These are phyloP conservation scores for Yponomeuta plumbellus DNA, from an alignment of 2,888 invertebrate genomes.

Conservation along the genomic window DNA sequence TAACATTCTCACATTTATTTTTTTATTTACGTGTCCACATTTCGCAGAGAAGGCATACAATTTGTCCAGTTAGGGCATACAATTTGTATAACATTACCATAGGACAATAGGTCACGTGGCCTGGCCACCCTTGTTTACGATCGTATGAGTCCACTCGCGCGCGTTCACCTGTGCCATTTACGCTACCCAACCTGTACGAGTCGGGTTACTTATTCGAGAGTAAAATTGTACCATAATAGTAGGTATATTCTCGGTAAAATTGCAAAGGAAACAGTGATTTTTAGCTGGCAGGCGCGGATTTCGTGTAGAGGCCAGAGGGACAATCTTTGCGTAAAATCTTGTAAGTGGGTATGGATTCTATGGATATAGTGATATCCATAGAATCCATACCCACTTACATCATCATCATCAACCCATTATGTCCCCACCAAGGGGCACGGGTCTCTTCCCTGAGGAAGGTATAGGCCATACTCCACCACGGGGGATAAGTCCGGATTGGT, in stretches of 20 bases:
- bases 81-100: neutral
- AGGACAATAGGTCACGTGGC: neutral
- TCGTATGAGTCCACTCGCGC: neutral
- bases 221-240: neutral
- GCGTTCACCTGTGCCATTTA: neutral
- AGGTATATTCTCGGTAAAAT: neutral
- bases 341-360: too few species aligned
- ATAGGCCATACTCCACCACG: too few species aligned
- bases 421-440: too few species aligned
- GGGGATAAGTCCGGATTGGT: too few species aligned
- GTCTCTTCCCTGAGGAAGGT: too few species aligned
- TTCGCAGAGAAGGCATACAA: neutral
- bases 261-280: neutral
- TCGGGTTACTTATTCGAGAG: neutral
- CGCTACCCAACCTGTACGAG: neutral
- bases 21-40: neutral
- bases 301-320: too few species aligned
- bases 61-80: neutral
- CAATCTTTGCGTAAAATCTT: too few species aligned
- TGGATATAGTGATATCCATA: too few species aligned
- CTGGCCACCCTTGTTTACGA: slow-evolving; percentile 2
- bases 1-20: too few species aligned
- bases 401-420: too few species aligned
- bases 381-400: too few species aligned
- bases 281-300: too few species aligned